Conservation (phyloP, 2,797 vertebrate species). For the Cichlasoma orientale region DNA sequence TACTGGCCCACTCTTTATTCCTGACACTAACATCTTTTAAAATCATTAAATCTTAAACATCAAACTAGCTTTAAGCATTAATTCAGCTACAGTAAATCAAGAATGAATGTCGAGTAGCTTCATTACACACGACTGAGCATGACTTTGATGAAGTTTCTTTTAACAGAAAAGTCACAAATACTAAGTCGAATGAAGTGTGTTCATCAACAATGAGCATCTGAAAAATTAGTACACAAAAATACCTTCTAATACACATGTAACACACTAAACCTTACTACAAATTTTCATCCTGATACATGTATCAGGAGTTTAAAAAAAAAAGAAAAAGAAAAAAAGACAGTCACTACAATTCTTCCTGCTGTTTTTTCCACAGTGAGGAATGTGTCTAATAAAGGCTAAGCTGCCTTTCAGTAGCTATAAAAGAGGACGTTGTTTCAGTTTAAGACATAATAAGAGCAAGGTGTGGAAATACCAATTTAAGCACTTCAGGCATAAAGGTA, state of each 20-base stretch:
- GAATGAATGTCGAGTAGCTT: background rate
- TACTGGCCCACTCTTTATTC: accelerated
- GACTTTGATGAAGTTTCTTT: background rate
- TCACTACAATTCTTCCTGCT: too few relatives aligned
- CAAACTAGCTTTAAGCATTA: background rate
- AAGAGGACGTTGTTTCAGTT: accelerated
- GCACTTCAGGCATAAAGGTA: background rate
- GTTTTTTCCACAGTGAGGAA: background rate
- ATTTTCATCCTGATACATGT: too few relatives aligned
- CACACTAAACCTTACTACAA: background rate
- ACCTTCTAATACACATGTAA: background rate
- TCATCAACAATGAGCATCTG: accelerated
- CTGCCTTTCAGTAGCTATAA: background rate
- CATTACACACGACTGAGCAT: background rate
- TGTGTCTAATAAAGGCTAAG: background rate
- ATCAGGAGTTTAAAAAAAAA: too few relatives aligned
- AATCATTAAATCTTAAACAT: background rate
- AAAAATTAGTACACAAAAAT: background rate
- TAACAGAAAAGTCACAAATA: background rate
- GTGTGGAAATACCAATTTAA: background rate
- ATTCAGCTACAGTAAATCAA: background rate
- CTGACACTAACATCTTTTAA: background rate
- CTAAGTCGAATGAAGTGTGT: background rate
- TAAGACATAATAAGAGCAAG: background rate
- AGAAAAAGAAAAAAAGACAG: too few relatives aligned